phyloP scores from a whole-genome alignment of 2,888 invertebrate species.

The Campopleginae sp. region DNA sequence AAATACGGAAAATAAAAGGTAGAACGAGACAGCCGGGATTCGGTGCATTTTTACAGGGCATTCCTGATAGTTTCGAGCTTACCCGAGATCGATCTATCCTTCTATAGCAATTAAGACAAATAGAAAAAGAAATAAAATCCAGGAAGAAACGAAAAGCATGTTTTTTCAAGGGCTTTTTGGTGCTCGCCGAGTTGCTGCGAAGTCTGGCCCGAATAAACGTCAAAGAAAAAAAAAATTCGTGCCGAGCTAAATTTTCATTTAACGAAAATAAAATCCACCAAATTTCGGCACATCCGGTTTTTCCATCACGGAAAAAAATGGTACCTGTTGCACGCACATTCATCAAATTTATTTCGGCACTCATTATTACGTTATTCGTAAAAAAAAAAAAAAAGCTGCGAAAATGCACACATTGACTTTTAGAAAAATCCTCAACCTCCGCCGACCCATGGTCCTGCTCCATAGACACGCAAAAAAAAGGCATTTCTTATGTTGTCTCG shows the following conservation, averaged over 20 bases:
- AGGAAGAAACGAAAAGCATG: conserved; percentile 22
- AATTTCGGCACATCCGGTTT: conserved; percentile 60
- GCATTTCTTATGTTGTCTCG: conserved; percentile 73
- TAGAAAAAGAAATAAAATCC: conserved; percentile 44
- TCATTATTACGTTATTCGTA: conserved; percentile 36
- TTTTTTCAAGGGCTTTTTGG: conserved; percentile 52
- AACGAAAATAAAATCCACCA: conserved; percentile 20
- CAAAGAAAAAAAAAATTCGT: conserved; percentile 24
- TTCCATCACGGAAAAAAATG: conserved; percentile 71
- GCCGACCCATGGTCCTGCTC: conserved; percentile 10
- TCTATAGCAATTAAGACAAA: conserved; percentile 62
- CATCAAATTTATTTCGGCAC: conserved; percentile 28
- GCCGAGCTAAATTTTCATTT: conserved; percentile 52
- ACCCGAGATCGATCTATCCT: conserved; percentile 62
- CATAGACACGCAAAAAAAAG: conserved; percentile 40
- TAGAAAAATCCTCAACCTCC: conserved; percentile 15
- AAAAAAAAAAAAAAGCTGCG: neutral
- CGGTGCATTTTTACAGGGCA: conserved; percentile 78
- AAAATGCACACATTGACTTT: conserved; percentile 30
- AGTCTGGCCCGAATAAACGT: conserved; percentile 8
- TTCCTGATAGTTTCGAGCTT: conserved; percentile 72
- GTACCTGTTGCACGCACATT: conserved; percentile 69
- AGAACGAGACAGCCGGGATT: conserved; percentile 69
- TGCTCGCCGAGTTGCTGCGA: conserved; percentile 13
- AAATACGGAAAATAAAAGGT: conserved; percentile 23